A percentile compares a stretch with the other conserved stretches of the same genome.
Evolutionary conservation across 2,113 vertebrate species (phyloP).

Genomic region (Zonotrichia leucophrys): DNA sequence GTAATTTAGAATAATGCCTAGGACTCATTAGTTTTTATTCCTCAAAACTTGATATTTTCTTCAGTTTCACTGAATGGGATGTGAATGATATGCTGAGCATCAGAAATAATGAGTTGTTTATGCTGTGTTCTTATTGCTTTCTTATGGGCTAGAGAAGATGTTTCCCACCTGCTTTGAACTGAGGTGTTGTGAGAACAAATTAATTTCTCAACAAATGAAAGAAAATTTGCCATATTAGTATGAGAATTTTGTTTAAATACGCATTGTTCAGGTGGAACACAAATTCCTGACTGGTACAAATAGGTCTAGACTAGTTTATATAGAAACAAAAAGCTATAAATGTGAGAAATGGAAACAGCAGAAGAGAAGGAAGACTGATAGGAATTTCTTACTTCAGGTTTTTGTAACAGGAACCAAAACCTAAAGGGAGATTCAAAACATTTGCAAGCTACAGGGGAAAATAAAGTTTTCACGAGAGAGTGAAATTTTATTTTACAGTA

Average conservation of each 20-base stretch:
- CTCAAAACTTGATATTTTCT: not conserved
- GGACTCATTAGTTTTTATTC: not conserved
- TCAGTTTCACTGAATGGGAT: not conserved
- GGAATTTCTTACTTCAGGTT: not conserved
- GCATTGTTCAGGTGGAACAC: not conserved
- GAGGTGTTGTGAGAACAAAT: not conserved
- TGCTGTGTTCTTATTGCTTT: not conserved
- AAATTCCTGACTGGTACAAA: not conserved
- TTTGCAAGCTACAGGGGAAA: not conserved
- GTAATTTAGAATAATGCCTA: not conserved
- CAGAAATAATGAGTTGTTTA: not conserved
- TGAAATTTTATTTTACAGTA: not conserved
- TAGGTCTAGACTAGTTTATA: not conserved
- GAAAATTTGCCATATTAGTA: not conserved
- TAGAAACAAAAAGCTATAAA: not conserved
- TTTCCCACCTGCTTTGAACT: not conserved
- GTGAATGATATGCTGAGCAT: not conserved
- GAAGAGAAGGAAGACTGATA: not conserved
- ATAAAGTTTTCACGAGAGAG: not conserved
- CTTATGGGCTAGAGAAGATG: not conserved
- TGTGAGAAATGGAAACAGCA: not conserved
- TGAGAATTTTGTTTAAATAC: not conserved
- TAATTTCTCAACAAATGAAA: not conserved
- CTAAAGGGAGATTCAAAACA: not conserved
- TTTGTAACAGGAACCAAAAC: not conserved